These are phyloP conservation scores for Glareola pratincola DNA, from an alignment of 2,113 vertebrate genomes.

Conservation along the genomic window DNA sequence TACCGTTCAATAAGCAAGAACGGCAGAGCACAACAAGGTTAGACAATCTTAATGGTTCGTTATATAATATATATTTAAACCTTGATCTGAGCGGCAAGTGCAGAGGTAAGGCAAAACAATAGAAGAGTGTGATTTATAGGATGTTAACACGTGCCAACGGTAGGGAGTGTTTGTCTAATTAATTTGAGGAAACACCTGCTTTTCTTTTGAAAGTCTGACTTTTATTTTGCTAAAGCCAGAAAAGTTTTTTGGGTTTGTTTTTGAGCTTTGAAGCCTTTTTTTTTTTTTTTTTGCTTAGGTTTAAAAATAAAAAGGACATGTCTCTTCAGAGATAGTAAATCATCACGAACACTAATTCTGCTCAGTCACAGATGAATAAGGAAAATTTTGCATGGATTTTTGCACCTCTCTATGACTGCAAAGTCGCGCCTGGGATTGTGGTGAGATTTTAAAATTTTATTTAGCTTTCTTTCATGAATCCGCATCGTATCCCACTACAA, in stretches of 20 bases:
- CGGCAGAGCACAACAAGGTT: constrained; percentile 11
- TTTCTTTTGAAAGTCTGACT: constrained; percentile 37
- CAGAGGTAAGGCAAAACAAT: constrained; percentile 18
- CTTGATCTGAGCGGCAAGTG: background rate
- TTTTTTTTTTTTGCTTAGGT: background rate
- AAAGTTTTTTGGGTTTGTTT: background rate
- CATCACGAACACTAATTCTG: background rate
- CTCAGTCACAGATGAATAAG: background rate
- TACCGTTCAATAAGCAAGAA: constrained; percentile 53
- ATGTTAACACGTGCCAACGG: background rate
- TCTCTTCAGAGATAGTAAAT: constrained; percentile 9
- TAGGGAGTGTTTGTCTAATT: background rate
- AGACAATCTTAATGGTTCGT: constrained; percentile 15
- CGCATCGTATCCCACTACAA: background rate
- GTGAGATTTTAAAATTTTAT: background rate
- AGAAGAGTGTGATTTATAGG: background rate
- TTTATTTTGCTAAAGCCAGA: background rate
- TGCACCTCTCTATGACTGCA: background rate
- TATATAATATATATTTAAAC: constrained; percentile 19
- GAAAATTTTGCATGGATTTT: background rate
- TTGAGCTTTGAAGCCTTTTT: background rate
- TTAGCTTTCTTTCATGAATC: background rate
- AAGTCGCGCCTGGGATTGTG: background rate
- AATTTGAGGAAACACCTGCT: constrained; percentile 14
- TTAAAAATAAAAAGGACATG: constrained; percentile 33